Percentiles rank a stretch among this genome's conserved stretches.
Conservation (phyloP, 1,140 invertebrate species). For the Eulimnadia texana region DNA sequence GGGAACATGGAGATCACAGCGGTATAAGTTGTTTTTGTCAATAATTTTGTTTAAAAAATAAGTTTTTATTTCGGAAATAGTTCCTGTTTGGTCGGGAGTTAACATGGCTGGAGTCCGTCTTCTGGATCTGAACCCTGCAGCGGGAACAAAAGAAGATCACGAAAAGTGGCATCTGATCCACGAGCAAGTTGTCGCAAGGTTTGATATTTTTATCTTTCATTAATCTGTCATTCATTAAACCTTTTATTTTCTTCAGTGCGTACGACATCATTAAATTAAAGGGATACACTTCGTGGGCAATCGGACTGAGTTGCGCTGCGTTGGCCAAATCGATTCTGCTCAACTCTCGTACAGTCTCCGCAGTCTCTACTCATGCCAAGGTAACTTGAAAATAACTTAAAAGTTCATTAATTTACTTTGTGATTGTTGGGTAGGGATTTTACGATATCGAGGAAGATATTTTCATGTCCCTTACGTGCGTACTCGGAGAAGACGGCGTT, state of each 20-base stretch:
- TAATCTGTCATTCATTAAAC: conserved; percentile 1
- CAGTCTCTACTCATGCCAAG: conserved; percentile 63
- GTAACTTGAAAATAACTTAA: conserved; percentile 33
- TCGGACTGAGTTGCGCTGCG: conserved; percentile 64
- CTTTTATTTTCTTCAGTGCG: conserved; percentile 39
- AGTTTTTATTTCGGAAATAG: conserved; percentile 34
- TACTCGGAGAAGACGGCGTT: conserved; percentile 59
- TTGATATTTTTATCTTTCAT: conserved; percentile 17
- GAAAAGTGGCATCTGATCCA: conserved; percentile 69
- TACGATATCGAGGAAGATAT: conserved; percentile 68
- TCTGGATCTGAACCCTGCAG: conserved; percentile 52
- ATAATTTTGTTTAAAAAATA: not conserved
- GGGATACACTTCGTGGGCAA: conserved; percentile 81
- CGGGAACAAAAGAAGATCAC: conserved; percentile 52
- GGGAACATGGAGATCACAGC: conserved; percentile 67
- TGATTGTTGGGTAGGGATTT: conserved; percentile 41
- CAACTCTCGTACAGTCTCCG: conserved; percentile 60
- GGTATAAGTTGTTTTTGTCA: conserved; percentile 30
- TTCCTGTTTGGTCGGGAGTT: conserved; percentile 83
- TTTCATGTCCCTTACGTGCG: conserved; percentile 68
- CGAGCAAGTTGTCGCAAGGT: conserved; percentile 54
- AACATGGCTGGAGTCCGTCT: conserved; percentile 77
- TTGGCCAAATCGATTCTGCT: conserved; percentile 54
- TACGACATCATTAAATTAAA: conserved; percentile 81
- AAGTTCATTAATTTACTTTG: not conserved